These are phyloP conservation scores for Sebastes kiyomatsui DNA, from an alignment of 2,797 vertebrate species.

Conservation along the genomic window DNA sequence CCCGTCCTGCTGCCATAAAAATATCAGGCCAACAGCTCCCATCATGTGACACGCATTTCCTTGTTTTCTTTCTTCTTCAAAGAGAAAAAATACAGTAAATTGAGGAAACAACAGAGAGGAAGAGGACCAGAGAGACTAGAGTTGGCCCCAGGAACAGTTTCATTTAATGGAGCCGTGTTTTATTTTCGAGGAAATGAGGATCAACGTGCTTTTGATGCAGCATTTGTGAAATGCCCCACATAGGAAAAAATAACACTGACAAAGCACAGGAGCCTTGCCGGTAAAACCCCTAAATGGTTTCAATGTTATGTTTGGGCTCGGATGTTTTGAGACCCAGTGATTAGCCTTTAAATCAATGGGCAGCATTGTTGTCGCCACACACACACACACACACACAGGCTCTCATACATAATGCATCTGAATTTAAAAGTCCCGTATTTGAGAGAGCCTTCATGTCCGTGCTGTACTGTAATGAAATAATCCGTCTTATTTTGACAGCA, in stretches of 20 bases:
- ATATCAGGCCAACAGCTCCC: constrained; percentile 52
- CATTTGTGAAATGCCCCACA: constrained; percentile 53
- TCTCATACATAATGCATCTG: constrained; percentile 83
- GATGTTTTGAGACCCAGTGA: constrained; percentile 71
- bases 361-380: constrained; percentile 69
- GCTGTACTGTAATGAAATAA: constrained; percentile 79
- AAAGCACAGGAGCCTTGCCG: constrained; percentile 40
- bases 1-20: constrained; percentile 64
- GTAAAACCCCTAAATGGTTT: constrained; percentile 68
- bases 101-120: background rate
- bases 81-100: constrained; percentile 49
- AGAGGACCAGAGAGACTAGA: constrained; percentile 13
- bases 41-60: constrained; percentile 66
- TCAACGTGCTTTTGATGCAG: constrained; percentile 35
- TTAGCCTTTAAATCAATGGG: constrained; percentile 82
- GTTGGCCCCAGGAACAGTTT: constrained; percentile 42
- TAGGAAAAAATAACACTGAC: constrained; percentile 52
- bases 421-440: constrained; percentile 73
- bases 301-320: constrained; percentile 63
- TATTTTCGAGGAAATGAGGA: constrained; percentile 46
- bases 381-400: constrained; percentile 49
- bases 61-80: constrained; percentile 73
- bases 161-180: constrained; percentile 45
- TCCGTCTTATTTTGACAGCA: constrained; percentile 82
- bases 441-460: constrained; percentile 64